A percentile compares a stretch with the other conserved stretches of the same genome.
phyloP scores from a whole-genome alignment of 2,113 vertebrate species.

The Chaetorhynchus papuensis region DNA sequence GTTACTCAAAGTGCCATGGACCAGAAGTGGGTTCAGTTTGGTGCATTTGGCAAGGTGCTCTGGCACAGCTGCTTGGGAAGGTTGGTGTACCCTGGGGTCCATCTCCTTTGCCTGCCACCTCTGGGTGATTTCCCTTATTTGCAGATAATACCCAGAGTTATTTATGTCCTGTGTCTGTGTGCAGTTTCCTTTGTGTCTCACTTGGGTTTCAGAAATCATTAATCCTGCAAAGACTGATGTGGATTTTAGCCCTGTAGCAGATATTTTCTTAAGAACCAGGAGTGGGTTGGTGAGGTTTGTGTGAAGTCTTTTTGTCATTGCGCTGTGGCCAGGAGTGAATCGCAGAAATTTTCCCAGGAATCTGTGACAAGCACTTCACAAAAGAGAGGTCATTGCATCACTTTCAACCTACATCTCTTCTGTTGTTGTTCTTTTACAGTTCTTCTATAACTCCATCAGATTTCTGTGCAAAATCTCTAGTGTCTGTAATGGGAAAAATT shows the following conservation, averaged over 20 bases:
- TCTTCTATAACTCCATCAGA: not conserved
- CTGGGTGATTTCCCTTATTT: not conserved
- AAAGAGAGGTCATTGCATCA: not conserved
- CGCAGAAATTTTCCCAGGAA: not conserved
- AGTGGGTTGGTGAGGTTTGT: not conserved
- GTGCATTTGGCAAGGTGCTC: not conserved
- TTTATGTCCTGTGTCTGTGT: not conserved
- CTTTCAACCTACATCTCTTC: not conserved
- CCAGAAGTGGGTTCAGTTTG: not conserved
- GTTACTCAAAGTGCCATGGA: not conserved
- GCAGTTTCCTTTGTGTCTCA: not conserved
- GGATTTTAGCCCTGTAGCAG: not conserved
- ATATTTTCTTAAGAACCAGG: not conserved
- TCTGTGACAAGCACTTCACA: not conserved
- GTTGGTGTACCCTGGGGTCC: not conserved
- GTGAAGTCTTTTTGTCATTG: not conserved
- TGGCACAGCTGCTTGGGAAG: rapidly evolving
- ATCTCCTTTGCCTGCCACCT: not conserved
- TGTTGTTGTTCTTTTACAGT: not conserved
- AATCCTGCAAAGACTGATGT: not conserved
- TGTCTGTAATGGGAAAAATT: not conserved
- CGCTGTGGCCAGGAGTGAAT: not conserved
- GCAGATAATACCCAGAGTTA: not conserved
- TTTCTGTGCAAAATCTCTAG: not conserved
- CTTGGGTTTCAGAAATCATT: not conserved